Base-by-base conservation (phyloP, 2,797 vertebrate species). In the Centroberyx gerrardi region DNA sequence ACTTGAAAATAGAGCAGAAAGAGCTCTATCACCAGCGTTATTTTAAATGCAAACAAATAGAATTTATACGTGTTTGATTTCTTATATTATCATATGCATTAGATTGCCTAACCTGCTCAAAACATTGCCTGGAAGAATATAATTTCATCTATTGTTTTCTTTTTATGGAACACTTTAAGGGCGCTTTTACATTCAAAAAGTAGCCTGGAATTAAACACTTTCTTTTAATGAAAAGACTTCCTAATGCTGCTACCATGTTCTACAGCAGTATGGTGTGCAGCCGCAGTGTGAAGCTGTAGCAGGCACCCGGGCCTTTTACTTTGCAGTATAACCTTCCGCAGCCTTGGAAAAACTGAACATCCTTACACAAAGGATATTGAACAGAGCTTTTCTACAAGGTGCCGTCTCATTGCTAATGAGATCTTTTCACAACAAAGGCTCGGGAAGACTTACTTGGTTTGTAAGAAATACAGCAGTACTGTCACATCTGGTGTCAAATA, bases 21-120 rank as follows among this genome's bases (percentile, higher is more conserved):
- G n/a, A 22, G 48, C 80, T 83, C 61, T 81, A 62, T 66, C 82
- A 91, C 88, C 88, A 91, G 89, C 87, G 72, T 82, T 70, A 66
- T 76, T 76, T 78, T 27, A 68, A 72, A 72, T 68, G 71, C 54
- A 68, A 65, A 74, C 55, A 68, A 33, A 62, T 53, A 56, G 8
- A 75, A 13, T 74, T 68, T 62, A 29, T 31, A 40, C 22, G 27
- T 40, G 13, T 15, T 52, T n/a, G 33, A 58, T 56, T 31, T 65
- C 62, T 33, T 9, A 38, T 7, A 48, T 38, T 18, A 17, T 4
- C 17, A 62, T 71, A 14, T 51, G 48, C 64, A 68, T 8, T 44
- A 66, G 7, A 72, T 49, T 13, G 17, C 54, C 55, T 59, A 46
- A 15, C 15, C 44, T 14, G 44, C 44, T 15, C 12, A 46, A 46